Base-by-base conservation (phyloP, 2,888 invertebrate genomes). In the Drosophila subquinaria region DNA sequence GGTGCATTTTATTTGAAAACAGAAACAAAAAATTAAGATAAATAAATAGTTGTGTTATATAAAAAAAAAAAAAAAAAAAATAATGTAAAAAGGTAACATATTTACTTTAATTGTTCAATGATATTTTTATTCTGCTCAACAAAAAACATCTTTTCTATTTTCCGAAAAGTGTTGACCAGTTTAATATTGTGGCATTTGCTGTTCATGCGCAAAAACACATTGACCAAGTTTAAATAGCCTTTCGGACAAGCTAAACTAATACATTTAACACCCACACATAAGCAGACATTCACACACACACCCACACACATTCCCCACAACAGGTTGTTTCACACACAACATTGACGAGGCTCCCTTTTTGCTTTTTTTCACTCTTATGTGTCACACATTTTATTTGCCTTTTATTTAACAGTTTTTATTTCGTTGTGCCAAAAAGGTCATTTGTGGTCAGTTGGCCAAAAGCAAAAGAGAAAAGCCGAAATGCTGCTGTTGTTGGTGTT, bases 391-490 rank as follows among this genome's bases (percentile, higher is more conserved):
- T 84, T 88, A 88, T 84, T 84, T 80, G 83, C 75, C 83, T 88
- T 84, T 84, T 84, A 84, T 84, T 84, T 80, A 84, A 82, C 83
- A 88, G 78, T 88, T 84, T 84, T 84, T 84, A 88, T 84, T 84
- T 79, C 74, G 88, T 59, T 81, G 71, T 80, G 82, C 64, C 75
- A 75, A 85, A 86, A 84, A 84, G 82, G 83, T 85, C 83, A 88
- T 84, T 82, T 82, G 73, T 78, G 86, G 86, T 72, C 70, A 73
- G 80, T 73, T 72, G 74, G 63, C 43, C 71, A 65, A 69, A 62
- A 57, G 35, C n/a, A 53, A 42, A 64, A 65, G 69, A 68, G 3
- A 45, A 45, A 30, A 42, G 52, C 47, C 17, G 23, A 63, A 63
- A 17, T 40, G 15, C 9, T 62, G 40, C 23, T 61, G 33, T 8